Evolutionary conservation across 2,888 invertebrate genomes (phyloP), one percentile per base, ranked within the genome.

Genomic region (Ashinkailepas kermadecensis): DNA sequence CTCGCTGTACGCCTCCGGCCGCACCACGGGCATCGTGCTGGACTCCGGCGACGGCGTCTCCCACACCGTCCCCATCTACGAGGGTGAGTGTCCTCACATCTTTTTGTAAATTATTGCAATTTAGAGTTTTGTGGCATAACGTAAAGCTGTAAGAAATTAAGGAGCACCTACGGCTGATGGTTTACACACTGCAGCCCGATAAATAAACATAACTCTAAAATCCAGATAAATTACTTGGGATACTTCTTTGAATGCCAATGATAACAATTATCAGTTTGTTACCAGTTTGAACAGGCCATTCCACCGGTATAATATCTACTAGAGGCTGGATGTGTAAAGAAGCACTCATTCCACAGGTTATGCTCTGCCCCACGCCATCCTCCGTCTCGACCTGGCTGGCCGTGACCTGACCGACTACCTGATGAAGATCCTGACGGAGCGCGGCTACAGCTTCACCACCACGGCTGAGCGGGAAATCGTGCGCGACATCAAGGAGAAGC

Each of bases 31-130:
- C 92, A 96, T 96, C 89, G 96, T 97, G 84, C 90, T 96, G 87
- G 96, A 97, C 90, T 95, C 95, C 86, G 96, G 96, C 85, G 96
- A 96, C 89, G 96, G 96, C 90, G 96, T 96, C 85, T 95, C 96
- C 81, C 96, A 96, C 92, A 95, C 96, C 81, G 95, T 96, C 83
- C 96, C 96, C 88, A 95, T 96, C 91, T 96, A 96, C 89, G 96
- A 96, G 90, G 90, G 87, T 86, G 54, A 74, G 74, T 56, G 39
- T 4, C 39, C 39, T 4, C 39, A 4, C 39, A 39, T 4, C 39
- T 39, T 39, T 39, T 39, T 3, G 39, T 39, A 39, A 39, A 39
- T 39, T 1, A 39, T 39, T 39, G 39, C 39, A 39, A 39, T 4
- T 39, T 4, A 39, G 39, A 39, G 4, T 39, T 39, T 39, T 39